Percentiles rank a stretch among this genome's conserved stretches.
phyloP scores from a whole-genome alignment of 1,140 invertebrate species.

The Lepidurus packardi region DNA sequence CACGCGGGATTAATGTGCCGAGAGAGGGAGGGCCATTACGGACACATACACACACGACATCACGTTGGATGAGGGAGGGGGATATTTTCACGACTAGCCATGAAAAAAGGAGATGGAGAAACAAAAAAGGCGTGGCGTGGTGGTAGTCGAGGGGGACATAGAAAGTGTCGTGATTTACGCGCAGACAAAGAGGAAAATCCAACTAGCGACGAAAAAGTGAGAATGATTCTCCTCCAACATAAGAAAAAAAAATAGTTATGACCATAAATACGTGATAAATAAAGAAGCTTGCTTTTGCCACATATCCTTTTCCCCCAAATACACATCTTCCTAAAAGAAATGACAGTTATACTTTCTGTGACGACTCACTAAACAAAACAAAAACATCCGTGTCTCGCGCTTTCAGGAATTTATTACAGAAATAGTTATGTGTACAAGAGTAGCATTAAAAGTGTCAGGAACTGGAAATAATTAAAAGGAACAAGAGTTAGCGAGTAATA shows the following conservation, averaged over 20 bases:
- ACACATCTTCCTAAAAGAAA: background rate
- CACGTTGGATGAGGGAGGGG: background rate
- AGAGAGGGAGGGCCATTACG: conserved; percentile 17
- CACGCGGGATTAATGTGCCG: conserved; percentile 20
- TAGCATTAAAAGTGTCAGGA: too few species aligned
- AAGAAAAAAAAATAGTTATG: conserved; percentile 9
- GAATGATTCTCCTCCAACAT: background rate
- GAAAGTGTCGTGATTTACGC: conserved; percentile 19
- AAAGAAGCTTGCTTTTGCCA: background rate
- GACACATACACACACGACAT: conserved; percentile 17
- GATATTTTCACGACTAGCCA: conserved; percentile 17
- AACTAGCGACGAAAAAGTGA: conserved; percentile 15
- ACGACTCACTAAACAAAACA: background rate
- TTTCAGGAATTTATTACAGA: too few species aligned
- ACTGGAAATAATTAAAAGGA: too few species aligned
- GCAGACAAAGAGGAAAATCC: conserved; percentile 13
- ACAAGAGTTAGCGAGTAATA: too few species aligned
- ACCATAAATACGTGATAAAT: conserved; percentile 19
- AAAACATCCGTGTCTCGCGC: too few species aligned
- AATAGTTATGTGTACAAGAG: too few species aligned
- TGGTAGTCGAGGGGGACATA: background rate
- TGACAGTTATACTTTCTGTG: background rate
- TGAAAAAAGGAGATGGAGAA: conserved; percentile 6
- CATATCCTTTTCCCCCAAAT: background rate
- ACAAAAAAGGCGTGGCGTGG: background rate